These are phyloP conservation scores for Butastur rufipennis DNA, from an alignment of 2,113 vertebrate species.

Conservation along the genomic window DNA sequence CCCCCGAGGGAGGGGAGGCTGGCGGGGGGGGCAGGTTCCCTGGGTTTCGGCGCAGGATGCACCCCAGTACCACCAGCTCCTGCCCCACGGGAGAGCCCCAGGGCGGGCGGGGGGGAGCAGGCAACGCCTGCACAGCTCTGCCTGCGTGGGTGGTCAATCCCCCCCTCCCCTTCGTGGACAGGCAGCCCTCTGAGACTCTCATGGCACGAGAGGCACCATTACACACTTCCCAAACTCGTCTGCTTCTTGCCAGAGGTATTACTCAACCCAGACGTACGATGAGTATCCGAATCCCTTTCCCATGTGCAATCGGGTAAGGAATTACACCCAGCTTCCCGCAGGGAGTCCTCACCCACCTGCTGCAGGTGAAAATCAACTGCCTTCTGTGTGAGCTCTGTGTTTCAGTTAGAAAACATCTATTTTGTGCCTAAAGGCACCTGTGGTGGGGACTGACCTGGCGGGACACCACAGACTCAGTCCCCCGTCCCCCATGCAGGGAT, in stretches of 20 bases:
- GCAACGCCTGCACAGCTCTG: background rate
- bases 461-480: background rate
- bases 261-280: background rate
- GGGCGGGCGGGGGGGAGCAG: fast-evolving
- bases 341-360: background rate
- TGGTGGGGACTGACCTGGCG: fast-evolving
- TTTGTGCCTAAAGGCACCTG: background rate
- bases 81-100: background rate
- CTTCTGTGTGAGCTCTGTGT: fast-evolving
- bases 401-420: background rate
- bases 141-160: background rate
- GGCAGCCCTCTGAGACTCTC: background rate
- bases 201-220: background rate
- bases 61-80: background rate
- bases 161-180: background rate
- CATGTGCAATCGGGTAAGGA: background rate
- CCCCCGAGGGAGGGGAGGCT: background rate
- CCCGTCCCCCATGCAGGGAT: fast-evolving
- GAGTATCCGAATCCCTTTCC: background rate
- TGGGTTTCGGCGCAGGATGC: background rate
- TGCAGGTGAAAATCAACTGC: background rate
- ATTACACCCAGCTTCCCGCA: fast-evolving
- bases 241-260: background rate
- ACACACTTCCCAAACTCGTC: background rate
- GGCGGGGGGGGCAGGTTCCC: background rate